These are phyloP conservation scores for Temnothorax longispinosus DNA, from an alignment of 1,140 invertebrate genomes.

Conservation along the genomic window DNA sequence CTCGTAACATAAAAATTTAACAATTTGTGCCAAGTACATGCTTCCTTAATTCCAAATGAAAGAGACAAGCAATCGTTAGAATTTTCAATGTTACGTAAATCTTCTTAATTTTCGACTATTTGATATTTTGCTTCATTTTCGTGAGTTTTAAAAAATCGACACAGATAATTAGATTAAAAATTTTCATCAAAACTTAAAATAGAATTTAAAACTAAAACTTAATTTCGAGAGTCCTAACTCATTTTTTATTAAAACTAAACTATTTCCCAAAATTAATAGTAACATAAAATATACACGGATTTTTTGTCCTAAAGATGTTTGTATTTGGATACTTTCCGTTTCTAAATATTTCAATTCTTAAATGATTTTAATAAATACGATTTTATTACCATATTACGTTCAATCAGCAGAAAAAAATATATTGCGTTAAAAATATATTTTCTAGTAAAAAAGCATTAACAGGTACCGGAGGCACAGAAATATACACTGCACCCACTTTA, in stretches of 20 bases:
- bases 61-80: not conserved
- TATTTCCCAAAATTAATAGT: not conserved
- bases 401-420: not conserved
- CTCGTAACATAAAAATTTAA: slow-evolving; percentile 1
- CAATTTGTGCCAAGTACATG: slow-evolving; percentile 8
- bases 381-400: not conserved
- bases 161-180: not conserved
- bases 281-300: not conserved
- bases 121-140: slow-evolving; percentile 9
- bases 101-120: not conserved
- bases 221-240: too few species aligned
- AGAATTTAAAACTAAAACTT: not conserved
- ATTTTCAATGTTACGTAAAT: not conserved
- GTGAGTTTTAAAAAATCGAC: not conserved
- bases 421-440: too few species aligned
- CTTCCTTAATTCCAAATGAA: slow-evolving; percentile 20
- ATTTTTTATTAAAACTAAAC: not conserved
- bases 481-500: not conserved
- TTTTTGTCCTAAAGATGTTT: not conserved
- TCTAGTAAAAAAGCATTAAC: too few species aligned
- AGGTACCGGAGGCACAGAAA: not conserved
- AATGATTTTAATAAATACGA: not conserved
- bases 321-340: not conserved
- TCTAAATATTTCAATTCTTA: not conserved
- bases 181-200: slow-evolving; percentile 9